Conservation (phyloP, 2,888 invertebrate species). For the Volucella bombylans region DNA sequence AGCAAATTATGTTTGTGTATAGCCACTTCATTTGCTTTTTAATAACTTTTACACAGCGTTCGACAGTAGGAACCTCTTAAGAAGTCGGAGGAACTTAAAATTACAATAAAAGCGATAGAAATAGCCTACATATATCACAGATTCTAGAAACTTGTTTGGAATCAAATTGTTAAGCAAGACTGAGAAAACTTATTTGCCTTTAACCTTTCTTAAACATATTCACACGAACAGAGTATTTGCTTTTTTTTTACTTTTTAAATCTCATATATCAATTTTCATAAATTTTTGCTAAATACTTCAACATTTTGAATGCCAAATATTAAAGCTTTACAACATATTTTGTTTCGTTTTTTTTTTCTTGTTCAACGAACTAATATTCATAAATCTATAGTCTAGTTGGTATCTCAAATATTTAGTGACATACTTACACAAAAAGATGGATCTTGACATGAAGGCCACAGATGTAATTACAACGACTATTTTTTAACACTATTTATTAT, state of each 20-base stretch:
- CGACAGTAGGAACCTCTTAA: too few relatives aligned
- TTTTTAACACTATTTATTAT: constrained; percentile 4
- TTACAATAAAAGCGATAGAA: not conserved
- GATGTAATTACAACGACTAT: constrained; percentile 32
- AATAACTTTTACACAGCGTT: too few relatives aligned
- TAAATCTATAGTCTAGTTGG: constrained; percentile 67
- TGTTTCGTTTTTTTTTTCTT: constrained; percentile 7
- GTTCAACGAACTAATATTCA: constrained; percentile 20
- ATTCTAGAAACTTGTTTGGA: not conserved
- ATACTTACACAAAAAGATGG: constrained; percentile 49
- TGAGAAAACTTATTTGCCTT: constrained; percentile 3
- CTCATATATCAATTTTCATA: constrained; percentile 31
- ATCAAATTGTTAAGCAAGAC: not conserved
- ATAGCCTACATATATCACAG: not conserved
- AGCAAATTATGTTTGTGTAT: too few relatives aligned
- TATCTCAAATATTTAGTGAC: constrained; percentile 52
- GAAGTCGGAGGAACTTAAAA: too few relatives aligned
- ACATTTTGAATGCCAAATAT: constrained; percentile 58
- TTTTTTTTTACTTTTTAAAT: constrained; percentile 51
- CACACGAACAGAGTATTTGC: constrained; percentile 1
- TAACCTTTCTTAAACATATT: constrained; percentile 36
- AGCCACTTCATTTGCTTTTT: too few relatives aligned
- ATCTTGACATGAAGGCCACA: constrained; percentile 43
- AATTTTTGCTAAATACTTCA: constrained; percentile 53
- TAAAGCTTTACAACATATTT: constrained; percentile 62